Evolutionary conservation across 1,140 invertebrate genomes (phyloP).

Genomic region (Amphibalanus amphitrite): DNA sequence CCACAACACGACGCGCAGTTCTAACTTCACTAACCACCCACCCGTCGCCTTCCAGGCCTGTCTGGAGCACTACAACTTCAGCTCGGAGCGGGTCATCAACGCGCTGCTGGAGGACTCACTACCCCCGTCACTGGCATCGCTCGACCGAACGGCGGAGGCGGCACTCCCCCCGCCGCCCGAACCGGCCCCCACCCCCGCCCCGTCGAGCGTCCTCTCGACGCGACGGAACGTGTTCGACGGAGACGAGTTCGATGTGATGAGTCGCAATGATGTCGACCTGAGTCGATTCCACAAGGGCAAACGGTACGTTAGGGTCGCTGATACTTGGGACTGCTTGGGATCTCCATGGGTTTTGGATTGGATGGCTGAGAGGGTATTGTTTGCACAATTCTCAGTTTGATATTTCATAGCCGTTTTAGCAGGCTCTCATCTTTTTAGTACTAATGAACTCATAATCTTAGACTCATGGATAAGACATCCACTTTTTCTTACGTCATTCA

Average conservation of each 20-base stretch:
- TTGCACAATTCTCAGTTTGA: too few relatives aligned
- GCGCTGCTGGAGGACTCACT: conserved; percentile 52
- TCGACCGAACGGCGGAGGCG: conserved; percentile 25
- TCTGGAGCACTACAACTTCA: conserved; percentile 51
- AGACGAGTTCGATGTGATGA: conserved; percentile 47
- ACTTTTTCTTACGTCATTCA: too few relatives aligned
- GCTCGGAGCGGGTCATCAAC: conserved; percentile 53
- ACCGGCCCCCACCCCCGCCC: background rate
- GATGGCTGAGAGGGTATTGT: too few relatives aligned
- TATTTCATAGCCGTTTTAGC: too few relatives aligned
- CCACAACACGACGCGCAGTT: too few relatives aligned
- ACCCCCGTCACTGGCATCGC: conserved; percentile 33
- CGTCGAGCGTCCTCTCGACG: conserved; percentile 19
- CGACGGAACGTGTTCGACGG: conserved; percentile 51
- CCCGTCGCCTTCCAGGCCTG: conserved; percentile 39
- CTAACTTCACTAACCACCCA: too few relatives aligned
- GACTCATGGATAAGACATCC: too few relatives aligned
- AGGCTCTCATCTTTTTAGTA: too few relatives aligned
- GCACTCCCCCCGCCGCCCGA: background rate
- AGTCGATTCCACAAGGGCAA: conserved; percentile 35
- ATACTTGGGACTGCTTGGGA: too few relatives aligned
- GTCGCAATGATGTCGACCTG: conserved; percentile 54
- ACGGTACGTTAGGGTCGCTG: too few relatives aligned
- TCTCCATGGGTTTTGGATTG: too few relatives aligned
- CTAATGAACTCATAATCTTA: too few relatives aligned